Conservation (phyloP, 2,113 vertebrate species). For the Perca schrenkii region DNA sequence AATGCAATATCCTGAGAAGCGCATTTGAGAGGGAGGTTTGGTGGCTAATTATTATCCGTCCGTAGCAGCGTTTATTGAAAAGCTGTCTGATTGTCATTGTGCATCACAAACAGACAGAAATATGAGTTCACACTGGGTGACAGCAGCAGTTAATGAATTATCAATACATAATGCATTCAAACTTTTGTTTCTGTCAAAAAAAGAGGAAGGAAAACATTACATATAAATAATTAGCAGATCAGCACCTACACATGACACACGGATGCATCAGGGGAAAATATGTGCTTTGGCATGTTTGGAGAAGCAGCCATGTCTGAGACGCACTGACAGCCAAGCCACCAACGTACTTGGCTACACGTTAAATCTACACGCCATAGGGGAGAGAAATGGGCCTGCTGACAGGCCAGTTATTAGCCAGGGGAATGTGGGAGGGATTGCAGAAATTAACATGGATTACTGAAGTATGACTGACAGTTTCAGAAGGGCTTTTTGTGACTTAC, state of each 20-base stretch:
- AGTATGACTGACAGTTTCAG: slow-evolving; percentile 82
- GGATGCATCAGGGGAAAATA: slow-evolving; percentile 30
- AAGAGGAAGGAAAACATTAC: slow-evolving; percentile 29
- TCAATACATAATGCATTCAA: slow-evolving; percentile 54
- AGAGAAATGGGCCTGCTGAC: slow-evolving; percentile 62
- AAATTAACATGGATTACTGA: slow-evolving; percentile 83
- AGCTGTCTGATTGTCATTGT: slow-evolving; percentile 45
- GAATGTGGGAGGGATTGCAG: slow-evolving; percentile 75
- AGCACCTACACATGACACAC: slow-evolving; percentile 17
- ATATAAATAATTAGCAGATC: slow-evolving; percentile 38
- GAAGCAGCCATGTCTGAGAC: slow-evolving; percentile 59
- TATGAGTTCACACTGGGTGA: slow-evolving; percentile 26
- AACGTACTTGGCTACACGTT: slow-evolving; percentile 67
- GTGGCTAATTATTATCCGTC: slow-evolving; percentile 62
- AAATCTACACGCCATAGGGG: slow-evolving; percentile 64
- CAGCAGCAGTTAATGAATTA: slow-evolving; percentile 51
- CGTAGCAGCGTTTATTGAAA: slow-evolving; percentile 46
- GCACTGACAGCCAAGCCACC: slow-evolving; percentile 55
- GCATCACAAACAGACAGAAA: slow-evolving; percentile 41
- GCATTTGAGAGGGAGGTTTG: slow-evolving; percentile 44
- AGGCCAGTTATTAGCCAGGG: slow-evolving; percentile 76
- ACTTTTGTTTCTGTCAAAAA: slow-evolving; percentile 56
- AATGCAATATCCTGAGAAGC: slow-evolving; percentile 71
- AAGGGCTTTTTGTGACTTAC: slow-evolving; percentile 79
- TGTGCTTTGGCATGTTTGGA: slow-evolving; percentile 14